Conservation (phyloP, 92 coral and sea anemone species). For the Heliopora coerulea region DNA sequence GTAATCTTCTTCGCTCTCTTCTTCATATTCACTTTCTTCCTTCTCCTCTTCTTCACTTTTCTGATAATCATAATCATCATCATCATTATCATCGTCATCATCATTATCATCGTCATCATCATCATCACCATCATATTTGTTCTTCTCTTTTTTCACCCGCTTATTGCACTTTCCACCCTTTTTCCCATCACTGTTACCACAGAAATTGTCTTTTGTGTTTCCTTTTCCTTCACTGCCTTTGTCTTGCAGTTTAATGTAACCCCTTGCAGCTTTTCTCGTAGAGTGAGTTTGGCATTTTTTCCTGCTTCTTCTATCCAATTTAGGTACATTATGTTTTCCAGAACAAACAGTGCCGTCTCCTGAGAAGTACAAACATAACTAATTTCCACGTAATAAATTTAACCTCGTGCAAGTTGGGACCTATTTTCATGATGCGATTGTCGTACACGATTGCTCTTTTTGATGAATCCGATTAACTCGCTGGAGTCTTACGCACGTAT, state of each 20-base stretch:
- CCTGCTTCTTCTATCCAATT: no score
- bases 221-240: background rate
- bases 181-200: background rate
- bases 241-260: background rate
- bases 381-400: no score
- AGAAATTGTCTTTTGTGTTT: background rate
- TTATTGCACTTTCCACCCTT: slow-evolving; percentile 38
- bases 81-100: slow-evolving; percentile 6
- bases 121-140: slow-evolving; percentile 31
- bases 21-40: background rate
- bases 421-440: no score
- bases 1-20: slow-evolving; percentile 6
- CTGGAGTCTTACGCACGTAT: no score
- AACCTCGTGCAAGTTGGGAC: no score
- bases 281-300: background rate
- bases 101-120: slow-evolving; percentile 15
- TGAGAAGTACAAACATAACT: no score
- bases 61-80: background rate
- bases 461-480: no score
- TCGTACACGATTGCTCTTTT: no score
- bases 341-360: no score
- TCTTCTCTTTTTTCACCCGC: slow-evolving; percentile 38
- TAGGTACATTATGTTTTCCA: no score
- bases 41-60: slow-evolving; percentile 28
- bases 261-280: background rate